Conservation (phyloP, 2,888 invertebrate species). For the Noctua janthe region DNA sequence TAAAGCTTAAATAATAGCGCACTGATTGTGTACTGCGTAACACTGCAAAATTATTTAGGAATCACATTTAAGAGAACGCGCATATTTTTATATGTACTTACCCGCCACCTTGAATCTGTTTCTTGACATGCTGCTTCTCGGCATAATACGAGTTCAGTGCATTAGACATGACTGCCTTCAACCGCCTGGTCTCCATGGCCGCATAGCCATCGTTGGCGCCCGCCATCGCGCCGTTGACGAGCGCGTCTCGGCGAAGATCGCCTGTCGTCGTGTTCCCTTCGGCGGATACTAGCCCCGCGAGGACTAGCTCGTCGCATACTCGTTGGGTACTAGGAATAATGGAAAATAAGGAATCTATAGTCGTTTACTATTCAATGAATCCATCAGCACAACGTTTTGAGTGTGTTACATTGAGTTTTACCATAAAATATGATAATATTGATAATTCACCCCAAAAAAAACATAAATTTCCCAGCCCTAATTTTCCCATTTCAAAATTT, state of each 20-base stretch:
- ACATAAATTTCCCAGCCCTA: no score
- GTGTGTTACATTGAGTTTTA: no score
- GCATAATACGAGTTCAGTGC: slow-evolving; percentile 97
- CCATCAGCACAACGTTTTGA: no score
- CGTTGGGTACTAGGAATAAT: slow-evolving; percentile 82
- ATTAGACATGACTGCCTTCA: slow-evolving; percentile 94
- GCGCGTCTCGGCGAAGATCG: slow-evolving; percentile 84
- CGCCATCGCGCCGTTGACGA: slow-evolving; percentile 86
- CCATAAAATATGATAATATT: no score
- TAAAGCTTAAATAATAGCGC: no score
- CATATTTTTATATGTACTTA: slow-evolving; percentile 76
- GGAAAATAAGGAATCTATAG: not conserved
- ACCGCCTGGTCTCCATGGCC: slow-evolving; percentile 93
- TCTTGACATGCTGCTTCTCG: slow-evolving; percentile 98
- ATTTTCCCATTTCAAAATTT: no score
- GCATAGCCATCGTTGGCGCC: slow-evolving; percentile 92
- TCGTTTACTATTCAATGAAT: no score
- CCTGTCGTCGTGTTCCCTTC: slow-evolving; percentile 82
- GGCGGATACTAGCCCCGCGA: slow-evolving; percentile 83
- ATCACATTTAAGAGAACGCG: not conserved
- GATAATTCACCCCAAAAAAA: no score
- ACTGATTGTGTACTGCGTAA: no score
- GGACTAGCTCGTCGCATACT: slow-evolving; percentile 85
- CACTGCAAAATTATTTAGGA: not conserved
- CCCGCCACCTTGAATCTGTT: slow-evolving; percentile 96